Percentiles rank a stretch among this genome's conserved stretches.
phyloP scores from a whole-genome alignment of 2,888 invertebrate genomes.

The Meiosimyza decipiens region DNA sequence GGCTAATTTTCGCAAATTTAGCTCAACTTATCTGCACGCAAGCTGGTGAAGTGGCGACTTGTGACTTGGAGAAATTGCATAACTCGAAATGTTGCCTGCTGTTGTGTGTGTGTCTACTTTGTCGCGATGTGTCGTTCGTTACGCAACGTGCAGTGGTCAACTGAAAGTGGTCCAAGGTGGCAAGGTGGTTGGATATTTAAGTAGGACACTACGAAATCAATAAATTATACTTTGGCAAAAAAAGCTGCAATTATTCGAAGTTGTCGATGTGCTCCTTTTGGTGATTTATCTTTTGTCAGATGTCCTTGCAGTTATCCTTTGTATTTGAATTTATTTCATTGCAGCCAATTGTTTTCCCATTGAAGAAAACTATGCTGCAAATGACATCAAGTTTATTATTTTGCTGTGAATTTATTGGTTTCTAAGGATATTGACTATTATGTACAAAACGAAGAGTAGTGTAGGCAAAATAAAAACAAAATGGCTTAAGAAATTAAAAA shows the following conservation, averaged over 20 bases:
- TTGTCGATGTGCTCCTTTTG: neutral
- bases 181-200: neutral
- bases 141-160: conserved; percentile 5
- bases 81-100: neutral
- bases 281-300: neutral
- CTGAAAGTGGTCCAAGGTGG: conserved; percentile 25
- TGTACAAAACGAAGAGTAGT: no score
- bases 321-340: neutral
- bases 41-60: neutral
- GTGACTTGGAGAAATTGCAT: conserved; percentile 5
- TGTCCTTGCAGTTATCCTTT: conserved; percentile 6
- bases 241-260: neutral
- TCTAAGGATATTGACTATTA: neutral
- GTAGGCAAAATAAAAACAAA: neutral
- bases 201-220: neutral
- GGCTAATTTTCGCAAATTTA: conserved; percentile 7
- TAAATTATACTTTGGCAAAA: neutral
- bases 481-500: neutral
- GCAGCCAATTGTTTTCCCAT: no score
- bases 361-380: neutral
- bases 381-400: conserved; percentile 1
- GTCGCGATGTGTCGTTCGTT: neutral
- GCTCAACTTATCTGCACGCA: neutral
- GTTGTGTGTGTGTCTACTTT: neutral
- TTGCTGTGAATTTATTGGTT: neutral